Percentiles rank a stretch among this genome's conserved stretches.
These are phyloP conservation scores for Apis dorsata DNA, from an alignment of 1,140 invertebrate genomes.

Conservation along the genomic window DNA sequence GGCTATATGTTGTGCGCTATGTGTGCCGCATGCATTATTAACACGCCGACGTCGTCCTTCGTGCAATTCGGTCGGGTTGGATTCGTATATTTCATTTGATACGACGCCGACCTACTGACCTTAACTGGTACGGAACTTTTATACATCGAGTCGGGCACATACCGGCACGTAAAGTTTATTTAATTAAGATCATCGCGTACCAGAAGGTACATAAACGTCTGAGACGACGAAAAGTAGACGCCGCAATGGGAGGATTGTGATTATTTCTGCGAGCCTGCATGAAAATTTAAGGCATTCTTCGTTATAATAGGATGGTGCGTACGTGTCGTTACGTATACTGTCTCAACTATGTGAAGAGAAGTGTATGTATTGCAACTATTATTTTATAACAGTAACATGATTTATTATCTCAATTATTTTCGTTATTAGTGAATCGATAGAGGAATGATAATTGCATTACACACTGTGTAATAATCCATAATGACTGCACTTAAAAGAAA, in stretches of 20 bases:
- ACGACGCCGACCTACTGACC: constrained; percentile 63
- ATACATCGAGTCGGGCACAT: constrained; percentile 16
- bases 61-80: constrained; percentile 45
- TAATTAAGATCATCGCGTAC: constrained; percentile 47
- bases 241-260: neutral
- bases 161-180: constrained; percentile 31
- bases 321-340: neutral
- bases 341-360: no score
- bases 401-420: no score
- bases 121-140: constrained; percentile 53
- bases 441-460: no score
- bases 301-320: neutral
- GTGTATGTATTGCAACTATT: no score
- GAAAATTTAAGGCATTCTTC: neutral
- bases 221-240: neutral
- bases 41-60: constrained; percentile 46
- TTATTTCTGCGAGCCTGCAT: constrained; percentile 13
- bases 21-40: constrained; percentile 48
- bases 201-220: neutral
- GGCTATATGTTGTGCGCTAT: neutral
- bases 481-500: neutral
- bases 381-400: no score
- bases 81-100: constrained; percentile 52
- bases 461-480: neutral
- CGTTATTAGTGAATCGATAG: no score